Percentiles rank a stretch among this genome's conserved stretches.
These are phyloP conservation scores for Phenganax subtilis DNA, from an alignment of 92 coral and sea anemone genomes.

Conservation along the genomic window DNA sequence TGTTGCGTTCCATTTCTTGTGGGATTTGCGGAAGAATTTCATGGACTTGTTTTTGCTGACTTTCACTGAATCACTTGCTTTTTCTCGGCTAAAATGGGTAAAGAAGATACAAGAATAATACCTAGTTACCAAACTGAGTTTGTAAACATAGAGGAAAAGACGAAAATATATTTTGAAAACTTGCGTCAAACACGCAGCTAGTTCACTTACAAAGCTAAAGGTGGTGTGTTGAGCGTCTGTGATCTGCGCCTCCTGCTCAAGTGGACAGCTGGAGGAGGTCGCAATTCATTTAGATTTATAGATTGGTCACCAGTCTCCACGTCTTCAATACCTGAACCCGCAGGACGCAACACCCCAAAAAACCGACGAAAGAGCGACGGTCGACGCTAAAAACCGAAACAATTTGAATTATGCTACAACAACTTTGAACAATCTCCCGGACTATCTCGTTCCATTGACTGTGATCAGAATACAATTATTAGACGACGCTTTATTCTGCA, in stretches of 20 bases:
- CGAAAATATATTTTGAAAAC: too few relatives aligned
- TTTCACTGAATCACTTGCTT: slow-evolving; percentile 21
- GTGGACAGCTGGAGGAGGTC: slow-evolving; percentile 56
- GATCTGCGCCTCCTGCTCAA: slow-evolving; percentile 71
- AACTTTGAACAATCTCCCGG: too few relatives aligned
- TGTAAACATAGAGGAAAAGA: too few relatives aligned
- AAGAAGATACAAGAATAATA: background rate
- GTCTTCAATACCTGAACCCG: slow-evolving; percentile 75
- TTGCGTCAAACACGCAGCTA: too few relatives aligned
- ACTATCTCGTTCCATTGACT: too few relatives aligned
- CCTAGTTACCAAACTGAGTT: background rate
- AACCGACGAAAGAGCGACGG: slow-evolving; percentile 94
- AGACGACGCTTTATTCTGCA: too few relatives aligned
- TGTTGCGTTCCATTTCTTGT: background rate
- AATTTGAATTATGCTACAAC: background rate
- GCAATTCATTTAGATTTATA: slow-evolving; percentile 23
- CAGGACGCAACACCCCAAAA: slow-evolving; percentile 71
- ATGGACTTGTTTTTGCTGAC: slow-evolving; percentile 33
- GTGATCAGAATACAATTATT: too few relatives aligned
- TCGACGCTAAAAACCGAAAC: slow-evolving; percentile 34
- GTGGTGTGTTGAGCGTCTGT: slow-evolving; percentile 75
- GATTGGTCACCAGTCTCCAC: slow-evolving; percentile 48
- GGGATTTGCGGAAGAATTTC: slow-evolving; percentile 25
- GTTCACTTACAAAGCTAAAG: slow-evolving; percentile 65
- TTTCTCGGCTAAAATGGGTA: slow-evolving; percentile 13